Evolutionary conservation across 1,140 invertebrate genomes (phyloP).

Genomic region (Platorchestia sp.): DNA sequence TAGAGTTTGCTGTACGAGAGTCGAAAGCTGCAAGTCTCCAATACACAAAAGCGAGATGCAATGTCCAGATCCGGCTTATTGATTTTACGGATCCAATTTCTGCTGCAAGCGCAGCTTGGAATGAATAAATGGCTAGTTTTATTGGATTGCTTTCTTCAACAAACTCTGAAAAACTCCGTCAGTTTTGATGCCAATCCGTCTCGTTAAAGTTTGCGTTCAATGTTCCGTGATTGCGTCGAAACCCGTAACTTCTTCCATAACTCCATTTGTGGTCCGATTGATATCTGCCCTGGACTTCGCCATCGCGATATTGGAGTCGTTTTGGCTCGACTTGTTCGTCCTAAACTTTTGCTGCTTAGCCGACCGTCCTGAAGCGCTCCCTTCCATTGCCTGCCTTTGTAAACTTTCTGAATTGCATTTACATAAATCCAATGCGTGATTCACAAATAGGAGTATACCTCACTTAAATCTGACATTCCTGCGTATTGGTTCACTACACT

Average conservation of each 20-base stretch:
- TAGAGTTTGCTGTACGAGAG: not conserved
- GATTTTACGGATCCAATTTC: not conserved
- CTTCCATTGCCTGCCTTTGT: not conserved
- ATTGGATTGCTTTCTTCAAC: not conserved
- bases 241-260: conserved; percentile 33
- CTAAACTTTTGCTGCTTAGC: conserved; percentile 25
- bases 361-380: not conserved
- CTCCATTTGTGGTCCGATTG: conserved; percentile 49
- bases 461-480: not conserved
- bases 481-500: not conserved
- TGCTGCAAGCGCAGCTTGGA: not conserved
- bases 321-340: conserved; percentile 12
- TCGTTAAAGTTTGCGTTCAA: conserved; percentile 38
- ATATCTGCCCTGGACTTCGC: conserved; percentile 14
- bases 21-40: not conserved
- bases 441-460: not conserved
- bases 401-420: conserved; percentile 41
- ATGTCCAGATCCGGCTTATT: not conserved
- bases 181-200: conserved; percentile 2
- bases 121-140: conserved; percentile 1
- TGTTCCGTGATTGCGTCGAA: conserved; percentile 11
- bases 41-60: not conserved
- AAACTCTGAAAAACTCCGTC: not conserved
- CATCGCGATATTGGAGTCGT: conserved; percentile 13
- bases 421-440: conserved; percentile 26